These are phyloP conservation scores for Bombus impatiens DNA, from an alignment of 1,140 invertebrate species.

Conservation along the genomic window DNA sequence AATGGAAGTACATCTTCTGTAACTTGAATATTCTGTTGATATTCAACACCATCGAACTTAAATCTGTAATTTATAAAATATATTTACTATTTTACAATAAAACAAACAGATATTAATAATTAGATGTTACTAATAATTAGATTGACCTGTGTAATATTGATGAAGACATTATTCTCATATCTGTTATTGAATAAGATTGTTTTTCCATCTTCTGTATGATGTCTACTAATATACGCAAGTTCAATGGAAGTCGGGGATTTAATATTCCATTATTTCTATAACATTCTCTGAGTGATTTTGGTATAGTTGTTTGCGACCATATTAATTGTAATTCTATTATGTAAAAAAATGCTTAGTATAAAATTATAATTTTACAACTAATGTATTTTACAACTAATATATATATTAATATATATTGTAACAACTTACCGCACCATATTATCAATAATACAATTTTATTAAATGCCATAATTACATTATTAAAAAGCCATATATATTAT, in stretches of 20 bases:
- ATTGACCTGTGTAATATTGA: slow-evolving; percentile 83
- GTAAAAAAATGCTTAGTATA: slow-evolving; percentile 9
- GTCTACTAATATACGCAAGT: slow-evolving; percentile 82
- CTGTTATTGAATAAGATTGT: slow-evolving; percentile 74
- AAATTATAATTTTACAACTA: neutral
- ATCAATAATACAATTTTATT: slow-evolving; percentile 28
- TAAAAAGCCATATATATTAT: slow-evolving; percentile 5
- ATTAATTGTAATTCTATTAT: slow-evolving; percentile 23
- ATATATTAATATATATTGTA: neutral
- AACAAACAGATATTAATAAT: neutral
- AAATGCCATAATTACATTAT: slow-evolving; percentile 38
- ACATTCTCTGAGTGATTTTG: slow-evolving; percentile 81
- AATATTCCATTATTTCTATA: slow-evolving; percentile 79
- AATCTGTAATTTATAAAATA: slow-evolving; percentile 80
- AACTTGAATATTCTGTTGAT: slow-evolving; percentile 77
- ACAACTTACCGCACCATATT: slow-evolving; percentile 37
- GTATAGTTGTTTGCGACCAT: slow-evolving; percentile 72
- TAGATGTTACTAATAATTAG: neutral
- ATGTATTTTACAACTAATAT: neutral
- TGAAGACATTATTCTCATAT: slow-evolving; percentile 82
- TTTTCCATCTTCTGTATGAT: slow-evolving; percentile 83
- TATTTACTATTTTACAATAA: neutral
- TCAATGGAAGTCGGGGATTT: slow-evolving; percentile 76
- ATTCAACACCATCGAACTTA: slow-evolving; percentile 85
- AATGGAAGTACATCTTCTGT: slow-evolving; percentile 83